Conservation (phyloP, 2,888 invertebrate species). For the Cylloceria caligata region DNA sequence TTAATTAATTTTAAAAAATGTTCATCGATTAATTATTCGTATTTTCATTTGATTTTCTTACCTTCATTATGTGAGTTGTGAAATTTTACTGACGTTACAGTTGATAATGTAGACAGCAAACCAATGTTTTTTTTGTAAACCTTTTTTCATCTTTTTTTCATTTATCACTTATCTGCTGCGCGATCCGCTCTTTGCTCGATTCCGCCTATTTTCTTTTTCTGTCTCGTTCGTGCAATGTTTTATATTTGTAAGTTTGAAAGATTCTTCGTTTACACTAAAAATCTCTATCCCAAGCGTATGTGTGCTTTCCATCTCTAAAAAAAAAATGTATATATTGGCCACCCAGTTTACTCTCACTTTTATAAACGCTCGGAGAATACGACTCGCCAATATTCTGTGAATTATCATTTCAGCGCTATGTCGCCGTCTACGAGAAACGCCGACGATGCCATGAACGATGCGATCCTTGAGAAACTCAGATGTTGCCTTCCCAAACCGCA, state of each 20-base stretch:
- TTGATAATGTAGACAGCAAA: not conserved
- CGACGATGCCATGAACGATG: slow-evolving; percentile 81
- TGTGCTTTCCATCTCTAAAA: not conserved
- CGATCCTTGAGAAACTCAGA: slow-evolving; percentile 81
- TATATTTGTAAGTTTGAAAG: not conserved
- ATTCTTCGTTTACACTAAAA: too few species aligned
- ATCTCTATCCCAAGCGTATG: not conserved
- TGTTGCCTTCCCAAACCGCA: slow-evolving; percentile 76
- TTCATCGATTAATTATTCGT: too few species aligned
- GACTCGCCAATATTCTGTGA: not conserved
- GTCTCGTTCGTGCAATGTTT: not conserved
- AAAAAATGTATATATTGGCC: not conserved
- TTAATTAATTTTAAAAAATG: too few species aligned
- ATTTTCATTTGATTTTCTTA: too few species aligned
- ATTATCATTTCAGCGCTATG: slow-evolving; percentile 75
- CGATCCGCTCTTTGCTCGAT: too few species aligned
- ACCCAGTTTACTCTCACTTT: not conserved
- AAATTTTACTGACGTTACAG: too few species aligned
- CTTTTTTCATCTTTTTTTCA: not conserved
- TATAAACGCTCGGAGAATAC: not conserved
- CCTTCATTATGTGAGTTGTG: too few species aligned
- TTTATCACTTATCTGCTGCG: not conserved
- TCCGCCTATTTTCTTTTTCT: not conserved
- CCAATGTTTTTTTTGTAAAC: not conserved
- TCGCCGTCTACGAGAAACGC: slow-evolving; percentile 77